Evolutionary conservation across 2,113 vertebrate species (phyloP), one percentile per base, ranked within the genome.

Genomic region (Suricata suricatta): DNA sequence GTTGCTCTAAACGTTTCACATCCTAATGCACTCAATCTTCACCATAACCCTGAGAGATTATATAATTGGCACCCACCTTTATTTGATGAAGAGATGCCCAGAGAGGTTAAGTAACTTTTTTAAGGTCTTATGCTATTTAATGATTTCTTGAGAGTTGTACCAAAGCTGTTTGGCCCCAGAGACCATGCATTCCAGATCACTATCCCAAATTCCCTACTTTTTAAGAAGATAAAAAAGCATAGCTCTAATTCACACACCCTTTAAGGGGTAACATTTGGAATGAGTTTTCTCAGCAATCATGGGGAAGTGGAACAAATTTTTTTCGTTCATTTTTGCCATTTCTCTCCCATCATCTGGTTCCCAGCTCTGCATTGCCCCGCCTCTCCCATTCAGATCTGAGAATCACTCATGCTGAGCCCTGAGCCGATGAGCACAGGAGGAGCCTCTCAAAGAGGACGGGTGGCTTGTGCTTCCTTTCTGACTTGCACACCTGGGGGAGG

Each of bases 51-150:
- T 66, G 13, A 64, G 64, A 64, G 44, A 50, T 19, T 77, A 21
- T 68, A 21, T 23, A 69, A 66, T 57, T 41, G 35, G 66, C 60
- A 69, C 27, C 47, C 31, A 69, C 47, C 60, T 93, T 63, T 41
- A 74, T 74, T 79, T 86, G 47, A 66, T 50, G n/a, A 87, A 87
- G n/a, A 1, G 44, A 72, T 92, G 87, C 35, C 35, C 57, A 88
- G 33, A 47, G 33, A 44, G 5, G 7, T 66, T 38, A 88, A 69
- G 27, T 69, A 77, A 41, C 12, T 93, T 69, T 0, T 50, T 68
- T 23, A 84, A 76, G 31, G 5, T 38, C 19, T 27, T 31, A 11
- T 0, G 11, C 35, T 57, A 50, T 15, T 64, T 69, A 23, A 21
- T 69, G 57, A 89, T 88, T 88, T 80, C 54, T 41, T 72, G 16